Percentiles rank a stretch among this genome's conserved stretches.
Evolutionary conservation across 2,113 vertebrate species (phyloP).

Genomic region (Lophotis ruficrista): DNA sequence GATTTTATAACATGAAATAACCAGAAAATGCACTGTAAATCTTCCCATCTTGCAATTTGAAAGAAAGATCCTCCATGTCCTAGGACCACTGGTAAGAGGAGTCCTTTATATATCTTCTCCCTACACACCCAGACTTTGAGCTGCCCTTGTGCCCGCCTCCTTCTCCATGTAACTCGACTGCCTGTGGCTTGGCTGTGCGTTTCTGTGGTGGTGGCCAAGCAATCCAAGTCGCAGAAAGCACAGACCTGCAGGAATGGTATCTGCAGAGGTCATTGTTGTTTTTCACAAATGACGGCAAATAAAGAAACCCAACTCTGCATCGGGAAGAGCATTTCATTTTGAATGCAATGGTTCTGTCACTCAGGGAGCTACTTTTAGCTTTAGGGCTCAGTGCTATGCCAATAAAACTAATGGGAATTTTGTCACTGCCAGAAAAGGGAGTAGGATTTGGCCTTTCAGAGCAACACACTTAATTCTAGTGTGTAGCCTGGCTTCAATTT

Average conservation of each 20-base stretch:
- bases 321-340: neutral
- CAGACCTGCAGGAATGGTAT: neutral
- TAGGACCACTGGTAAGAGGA: neutral
- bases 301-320: neutral
- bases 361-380: slow-evolving; percentile 23
- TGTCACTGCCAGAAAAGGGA: neutral
- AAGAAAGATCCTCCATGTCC: neutral
- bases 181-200: neutral
- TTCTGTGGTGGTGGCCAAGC: neutral
- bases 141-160: neutral
- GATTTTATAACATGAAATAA: neutral
- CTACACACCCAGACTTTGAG: neutral
- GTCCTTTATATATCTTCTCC: neutral
- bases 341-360: neutral
- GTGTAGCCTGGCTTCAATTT: slow-evolving; percentile 8
- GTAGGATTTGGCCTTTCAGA: slow-evolving; percentile 2
- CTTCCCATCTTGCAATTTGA: neutral
- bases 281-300: neutral
- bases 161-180: neutral
- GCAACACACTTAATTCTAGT: slow-evolving; percentile 8
- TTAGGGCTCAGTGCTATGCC: neutral
- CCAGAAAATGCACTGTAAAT: neutral
- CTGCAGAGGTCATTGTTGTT: neutral
- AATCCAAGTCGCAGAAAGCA: neutral
- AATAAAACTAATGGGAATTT: slow-evolving; percentile 35